phyloP scores from a whole-genome alignment of 2,888 invertebrate species.

The Thymelicus lineola region DNA sequence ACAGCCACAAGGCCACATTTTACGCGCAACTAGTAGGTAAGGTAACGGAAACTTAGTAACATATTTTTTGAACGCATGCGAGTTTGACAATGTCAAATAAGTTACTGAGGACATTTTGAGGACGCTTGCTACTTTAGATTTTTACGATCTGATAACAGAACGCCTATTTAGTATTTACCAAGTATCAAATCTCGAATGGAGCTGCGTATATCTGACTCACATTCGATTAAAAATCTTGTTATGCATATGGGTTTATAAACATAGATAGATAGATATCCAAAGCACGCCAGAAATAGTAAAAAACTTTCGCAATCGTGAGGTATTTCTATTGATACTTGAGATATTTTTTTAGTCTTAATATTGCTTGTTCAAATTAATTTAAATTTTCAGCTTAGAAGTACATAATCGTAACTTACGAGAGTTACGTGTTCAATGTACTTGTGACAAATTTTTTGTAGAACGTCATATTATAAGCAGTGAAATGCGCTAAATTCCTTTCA shows the following conservation, averaged over 20 bases:
- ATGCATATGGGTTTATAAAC: background rate
- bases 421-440: no score
- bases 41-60: conserved; percentile 50
- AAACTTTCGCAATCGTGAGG: no score
- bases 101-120: conserved; percentile 65
- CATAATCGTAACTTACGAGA: no score
- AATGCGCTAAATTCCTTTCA: no score
- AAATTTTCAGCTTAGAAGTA: no score
- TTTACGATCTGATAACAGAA: conserved; percentile 49
- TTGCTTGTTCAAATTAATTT: no score
- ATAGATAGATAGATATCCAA: no score
- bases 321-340: no score
- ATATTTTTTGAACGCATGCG: conserved; percentile 44
- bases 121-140: conserved; percentile 53
- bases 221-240: background rate
- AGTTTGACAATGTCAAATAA: conserved; percentile 69
- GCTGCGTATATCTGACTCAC: conserved; percentile 18
- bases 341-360: no score
- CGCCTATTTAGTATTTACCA: conserved; percentile 48
- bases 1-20: conserved; percentile 72
- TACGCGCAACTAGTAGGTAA: conserved; percentile 67
- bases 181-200: conserved; percentile 37
- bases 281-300: no score
- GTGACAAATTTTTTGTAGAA: no score
- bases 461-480: no score